Conservation (phyloP, 2,888 invertebrate genomes). For the Macaria notata region DNA sequence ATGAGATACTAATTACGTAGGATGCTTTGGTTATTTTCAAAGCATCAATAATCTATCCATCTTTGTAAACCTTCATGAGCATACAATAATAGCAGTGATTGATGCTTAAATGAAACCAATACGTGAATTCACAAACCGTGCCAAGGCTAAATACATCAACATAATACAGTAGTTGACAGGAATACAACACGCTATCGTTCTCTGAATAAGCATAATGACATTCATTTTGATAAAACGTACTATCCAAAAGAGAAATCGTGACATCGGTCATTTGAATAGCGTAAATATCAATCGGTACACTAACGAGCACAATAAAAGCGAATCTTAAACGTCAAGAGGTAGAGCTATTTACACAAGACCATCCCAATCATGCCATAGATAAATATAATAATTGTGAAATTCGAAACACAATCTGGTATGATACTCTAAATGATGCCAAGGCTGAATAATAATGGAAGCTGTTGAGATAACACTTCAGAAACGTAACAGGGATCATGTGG, state of each 20-base stretch:
- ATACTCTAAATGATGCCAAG: constrained; percentile 58
- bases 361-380: constrained; percentile 57
- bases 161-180: constrained; percentile 44
- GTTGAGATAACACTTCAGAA: constrained; percentile 60
- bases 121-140: constrained; percentile 28
- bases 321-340: constrained; percentile 50
- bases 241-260: constrained; percentile 53
- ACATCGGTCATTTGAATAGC: constrained; percentile 41
- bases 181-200: constrained; percentile 31
- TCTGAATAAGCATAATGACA: constrained; percentile 36
- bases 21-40: constrained; percentile 4
- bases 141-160: constrained; percentile 45
- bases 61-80: constrained; percentile 10
- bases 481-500: constrained; percentile 41
- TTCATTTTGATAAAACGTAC: constrained; percentile 49
- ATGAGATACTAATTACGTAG: constrained; percentile 13
- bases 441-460: constrained; percentile 63
- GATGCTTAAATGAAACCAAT: constrained; percentile 23
- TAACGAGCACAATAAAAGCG: constrained; percentile 61
- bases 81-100: constrained; percentile 22
- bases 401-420: constrained; percentile 38
- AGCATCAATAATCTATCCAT: constrained; percentile 9
- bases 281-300: constrained; percentile 48
- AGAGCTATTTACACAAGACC: constrained; percentile 53
- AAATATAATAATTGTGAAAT: constrained; percentile 55